These are phyloP conservation scores for Pachyseris speciosa DNA, from an alignment of 64 coral and sea anemone species.

Conservation along the genomic window DNA sequence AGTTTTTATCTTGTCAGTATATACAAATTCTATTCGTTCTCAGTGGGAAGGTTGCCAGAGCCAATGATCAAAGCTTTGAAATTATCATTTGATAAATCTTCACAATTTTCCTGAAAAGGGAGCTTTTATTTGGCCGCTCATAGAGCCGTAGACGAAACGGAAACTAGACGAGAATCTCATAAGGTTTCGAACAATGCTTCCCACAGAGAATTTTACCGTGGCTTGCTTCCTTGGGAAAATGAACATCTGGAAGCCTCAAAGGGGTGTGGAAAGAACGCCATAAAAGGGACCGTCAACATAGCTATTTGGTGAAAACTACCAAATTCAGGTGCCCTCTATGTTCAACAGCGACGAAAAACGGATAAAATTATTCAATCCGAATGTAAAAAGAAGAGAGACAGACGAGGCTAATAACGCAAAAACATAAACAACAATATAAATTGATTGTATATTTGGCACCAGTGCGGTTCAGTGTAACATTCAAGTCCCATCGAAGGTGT, in stretches of 20 bases:
- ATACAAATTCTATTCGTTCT: background rate
- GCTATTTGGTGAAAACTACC: slow-evolving; percentile 15
- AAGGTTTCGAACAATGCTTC: slow-evolving; percentile 4
- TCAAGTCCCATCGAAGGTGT: background rate
- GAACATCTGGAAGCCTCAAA: slow-evolving; percentile 28
- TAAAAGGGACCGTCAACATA: background rate
- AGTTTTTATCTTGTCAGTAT: no score
- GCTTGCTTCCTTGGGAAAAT: slow-evolving; percentile 41
- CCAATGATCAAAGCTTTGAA: background rate
- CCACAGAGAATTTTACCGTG: slow-evolving; percentile 9
- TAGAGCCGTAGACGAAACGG: background rate
- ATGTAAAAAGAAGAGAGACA: background rate
- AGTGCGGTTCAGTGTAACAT: background rate
- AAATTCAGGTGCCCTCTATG: slow-evolving; percentile 34
- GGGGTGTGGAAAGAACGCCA: background rate
- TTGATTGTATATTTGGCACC: background rate
- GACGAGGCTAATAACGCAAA: background rate
- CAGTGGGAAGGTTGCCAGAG: background rate
- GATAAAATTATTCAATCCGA: slow-evolving; percentile 10
- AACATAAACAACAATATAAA: background rate
- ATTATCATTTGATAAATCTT: background rate
- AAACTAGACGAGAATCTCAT: slow-evolving; percentile 17
- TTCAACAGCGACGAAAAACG: slow-evolving; percentile 32
- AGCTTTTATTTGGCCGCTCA: background rate
- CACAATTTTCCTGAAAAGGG: background rate